Conservation (phyloP, 2,113 vertebrate genomes). For the Tylochromis polylepis region DNA sequence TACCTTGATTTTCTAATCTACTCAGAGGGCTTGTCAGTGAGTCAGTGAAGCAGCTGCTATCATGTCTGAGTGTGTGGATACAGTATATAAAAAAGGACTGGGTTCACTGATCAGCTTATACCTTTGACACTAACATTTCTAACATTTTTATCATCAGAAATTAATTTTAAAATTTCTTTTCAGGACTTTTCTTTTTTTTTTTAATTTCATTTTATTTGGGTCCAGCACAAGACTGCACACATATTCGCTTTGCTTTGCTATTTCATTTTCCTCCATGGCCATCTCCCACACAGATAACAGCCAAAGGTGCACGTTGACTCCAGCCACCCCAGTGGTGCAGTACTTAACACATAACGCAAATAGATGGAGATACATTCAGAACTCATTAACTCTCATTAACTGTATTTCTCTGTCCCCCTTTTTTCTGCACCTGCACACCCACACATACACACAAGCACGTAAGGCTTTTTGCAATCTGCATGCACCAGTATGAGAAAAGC, state of each 20-base stretch:
- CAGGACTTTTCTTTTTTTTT: neutral
- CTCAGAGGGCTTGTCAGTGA: neutral
- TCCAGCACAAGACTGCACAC: neutral
- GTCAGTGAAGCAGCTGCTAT: neutral
- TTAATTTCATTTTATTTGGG: neutral
- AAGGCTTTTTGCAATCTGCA: slow-evolving; percentile 52
- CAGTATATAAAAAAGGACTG: neutral
- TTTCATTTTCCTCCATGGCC: neutral
- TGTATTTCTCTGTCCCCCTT: slow-evolving; percentile 13
- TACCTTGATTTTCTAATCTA: slow-evolving; percentile 14
- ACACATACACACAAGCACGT: neutral
- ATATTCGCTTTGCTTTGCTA: neutral
- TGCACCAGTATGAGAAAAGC: slow-evolving; percentile 58
- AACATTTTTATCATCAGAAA: neutral
- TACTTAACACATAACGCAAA: slow-evolving; percentile 38
- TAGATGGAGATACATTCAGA: slow-evolving; percentile 52
- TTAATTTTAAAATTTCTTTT: neutral
- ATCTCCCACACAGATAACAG: neutral
- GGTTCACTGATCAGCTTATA: neutral
- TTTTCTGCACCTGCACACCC: neutral
- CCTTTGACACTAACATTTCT: neutral
- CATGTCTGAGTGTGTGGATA: neutral
- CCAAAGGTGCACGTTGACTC: slow-evolving; percentile 1
- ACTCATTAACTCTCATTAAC: slow-evolving; percentile 47
- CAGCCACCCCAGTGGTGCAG: neutral